These are phyloP conservation scores for Hapalemur alaotrensis DNA, from an alignment of 2,797 vertebrate genomes.

Conservation along the genomic window DNA sequence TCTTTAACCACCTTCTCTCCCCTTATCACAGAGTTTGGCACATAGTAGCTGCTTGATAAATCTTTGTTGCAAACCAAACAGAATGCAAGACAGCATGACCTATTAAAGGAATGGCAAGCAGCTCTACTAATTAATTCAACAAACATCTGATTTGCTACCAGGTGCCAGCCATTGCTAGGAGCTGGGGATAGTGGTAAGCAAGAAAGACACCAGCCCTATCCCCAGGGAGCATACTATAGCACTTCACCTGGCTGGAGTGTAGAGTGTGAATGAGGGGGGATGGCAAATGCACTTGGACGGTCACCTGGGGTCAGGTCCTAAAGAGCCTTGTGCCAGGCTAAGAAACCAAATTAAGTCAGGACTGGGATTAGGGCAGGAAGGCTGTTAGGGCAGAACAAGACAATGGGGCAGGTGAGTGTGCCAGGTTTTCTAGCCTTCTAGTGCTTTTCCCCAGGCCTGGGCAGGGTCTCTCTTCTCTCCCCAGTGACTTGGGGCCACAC, in stretches of 20 bases:
- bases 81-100: not conserved
- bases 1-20: not conserved
- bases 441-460: not conserved
- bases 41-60: not conserved
- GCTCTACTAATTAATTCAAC: not conserved
- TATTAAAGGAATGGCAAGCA: not conserved
- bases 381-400: not conserved
- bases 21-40: not conserved
- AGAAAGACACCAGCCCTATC: not conserved
- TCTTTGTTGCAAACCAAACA: slow-evolving; percentile 29
- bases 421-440: not conserved
- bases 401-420: not conserved
- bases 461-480: not conserved
- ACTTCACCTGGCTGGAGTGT: not conserved
- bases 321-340: not conserved
- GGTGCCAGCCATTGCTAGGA: not conserved
- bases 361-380: not conserved
- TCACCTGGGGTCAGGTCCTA: not conserved
- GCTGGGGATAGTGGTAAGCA: not conserved
- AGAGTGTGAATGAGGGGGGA: not conserved
- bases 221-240: not conserved
- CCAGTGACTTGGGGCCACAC: slow-evolving; percentile 71
- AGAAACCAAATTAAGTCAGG: not conserved
- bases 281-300: not conserved
- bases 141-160: not conserved